These are phyloP conservation scores for Tachycineta bicolor DNA, from an alignment of 2,113 vertebrate genomes.

Conservation along the genomic window DNA sequence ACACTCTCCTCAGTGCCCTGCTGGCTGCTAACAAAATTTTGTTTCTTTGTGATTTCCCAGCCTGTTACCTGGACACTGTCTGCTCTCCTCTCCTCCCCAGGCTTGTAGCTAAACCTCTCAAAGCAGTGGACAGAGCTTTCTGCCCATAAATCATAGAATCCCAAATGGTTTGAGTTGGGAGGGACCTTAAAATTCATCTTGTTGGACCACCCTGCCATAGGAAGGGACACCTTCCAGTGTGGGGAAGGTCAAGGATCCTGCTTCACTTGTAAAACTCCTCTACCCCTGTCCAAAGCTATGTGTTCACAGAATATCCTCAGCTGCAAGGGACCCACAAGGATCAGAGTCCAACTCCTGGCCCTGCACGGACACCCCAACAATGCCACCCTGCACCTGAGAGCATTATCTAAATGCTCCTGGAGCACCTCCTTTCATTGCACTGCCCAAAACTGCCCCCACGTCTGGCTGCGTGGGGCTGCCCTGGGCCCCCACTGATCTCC, in stretches of 20 bases:
- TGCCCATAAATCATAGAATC: not conserved
- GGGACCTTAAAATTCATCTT: not conserved
- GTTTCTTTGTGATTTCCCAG: not conserved
- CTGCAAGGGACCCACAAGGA: not conserved
- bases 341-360: not conserved
- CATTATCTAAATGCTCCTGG: not conserved
- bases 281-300: accelerated
- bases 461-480: not conserved
- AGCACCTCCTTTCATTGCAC: not conserved
- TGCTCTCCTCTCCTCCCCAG: not conserved
- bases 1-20: accelerated
- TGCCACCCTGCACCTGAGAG: not conserved
- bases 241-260: not conserved
- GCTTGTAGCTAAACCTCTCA: not conserved
- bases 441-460: not conserved
- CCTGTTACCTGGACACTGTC: accelerated
- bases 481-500: conserved; percentile 77
- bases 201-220: not conserved
- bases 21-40: not conserved
- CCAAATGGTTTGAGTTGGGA: not conserved
- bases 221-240: not conserved
- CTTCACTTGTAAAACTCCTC: not conserved
- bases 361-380: not conserved
- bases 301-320: not conserved
- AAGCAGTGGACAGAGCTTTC: not conserved